Conservation (phyloP, 2,113 vertebrate genomes). For the Serinus canaria region DNA sequence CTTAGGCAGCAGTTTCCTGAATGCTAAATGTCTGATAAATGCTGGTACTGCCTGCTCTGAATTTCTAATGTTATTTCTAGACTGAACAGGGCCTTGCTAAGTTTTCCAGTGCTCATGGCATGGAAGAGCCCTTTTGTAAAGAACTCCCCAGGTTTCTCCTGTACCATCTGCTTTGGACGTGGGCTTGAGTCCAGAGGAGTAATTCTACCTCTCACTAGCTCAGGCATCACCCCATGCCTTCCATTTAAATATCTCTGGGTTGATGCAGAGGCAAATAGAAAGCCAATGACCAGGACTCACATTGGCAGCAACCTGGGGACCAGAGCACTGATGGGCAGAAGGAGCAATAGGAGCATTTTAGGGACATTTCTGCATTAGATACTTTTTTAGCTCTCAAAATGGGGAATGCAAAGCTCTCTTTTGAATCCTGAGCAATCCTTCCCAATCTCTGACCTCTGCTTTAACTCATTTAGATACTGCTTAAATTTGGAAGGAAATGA, state of each 20-base stretch:
- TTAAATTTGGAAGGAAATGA: not conserved
- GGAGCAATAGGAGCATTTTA: not conserved
- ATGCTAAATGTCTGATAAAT: constrained; percentile 26
- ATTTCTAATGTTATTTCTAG: not conserved
- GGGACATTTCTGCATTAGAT: not conserved
- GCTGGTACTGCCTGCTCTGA: not conserved
- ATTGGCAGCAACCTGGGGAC: not conserved
- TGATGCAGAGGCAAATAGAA: not conserved
- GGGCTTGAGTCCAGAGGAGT: not conserved
- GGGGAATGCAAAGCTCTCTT: not conserved
- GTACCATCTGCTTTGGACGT: rapidly evolving
- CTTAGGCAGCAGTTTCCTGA: constrained; percentile 43
- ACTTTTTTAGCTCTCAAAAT: not conserved
- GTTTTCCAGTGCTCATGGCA: not conserved
- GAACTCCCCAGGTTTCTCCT: not conserved
- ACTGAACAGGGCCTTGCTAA: not conserved
- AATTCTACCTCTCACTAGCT: not conserved
- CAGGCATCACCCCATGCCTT: not conserved
- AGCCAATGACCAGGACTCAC: not conserved
- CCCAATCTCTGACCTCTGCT: not conserved
- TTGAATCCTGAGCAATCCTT: not conserved
- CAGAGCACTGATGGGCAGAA: not conserved
- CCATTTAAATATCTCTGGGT: not conserved
- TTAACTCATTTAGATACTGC: not conserved
- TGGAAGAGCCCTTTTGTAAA: not conserved